A percentile compares a stretch with the other conserved stretches of the same genome.
Evolutionary conservation across 2,888 invertebrate genomes (phyloP).

Genomic region (Branchellion lobata): DNA sequence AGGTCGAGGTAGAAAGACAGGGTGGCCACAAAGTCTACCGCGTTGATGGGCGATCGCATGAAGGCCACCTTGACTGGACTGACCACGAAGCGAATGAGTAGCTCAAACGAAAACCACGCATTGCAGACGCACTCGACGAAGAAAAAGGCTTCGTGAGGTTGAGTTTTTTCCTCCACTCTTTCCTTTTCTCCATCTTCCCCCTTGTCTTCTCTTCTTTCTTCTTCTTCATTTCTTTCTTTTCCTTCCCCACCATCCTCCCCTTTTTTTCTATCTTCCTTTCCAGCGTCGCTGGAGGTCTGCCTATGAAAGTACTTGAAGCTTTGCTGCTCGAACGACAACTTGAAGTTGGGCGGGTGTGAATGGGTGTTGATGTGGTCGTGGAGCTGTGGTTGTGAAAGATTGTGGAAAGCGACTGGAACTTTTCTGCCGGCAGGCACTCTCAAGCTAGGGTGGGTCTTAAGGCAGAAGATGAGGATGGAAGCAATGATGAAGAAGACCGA

Average conservation of each 20-base stretch:
- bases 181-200: constrained; percentile 63
- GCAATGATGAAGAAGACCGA: constrained; percentile 95
- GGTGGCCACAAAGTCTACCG: constrained; percentile 90
- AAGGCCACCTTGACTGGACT: constrained; percentile 87
- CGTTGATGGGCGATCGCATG: constrained; percentile 84
- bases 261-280: background rate
- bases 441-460: constrained; percentile 86
- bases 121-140: constrained; percentile 90
- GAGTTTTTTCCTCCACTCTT: constrained; percentile 82
- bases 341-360: background rate
- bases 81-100: constrained; percentile 81
- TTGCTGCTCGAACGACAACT: background rate
- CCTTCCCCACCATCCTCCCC: background rate
- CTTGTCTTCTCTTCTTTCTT: background rate
- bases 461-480: constrained; percentile 90
- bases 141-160: constrained; percentile 90
- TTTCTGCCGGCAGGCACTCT: constrained; percentile 61
- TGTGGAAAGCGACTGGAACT: constrained; percentile 53
- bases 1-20: constrained; percentile 77
- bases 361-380: background rate
- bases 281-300: background rate
- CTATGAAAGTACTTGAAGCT: background rate
- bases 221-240: background rate
- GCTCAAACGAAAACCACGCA: constrained; percentile 90
- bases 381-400: background rate